Percentiles rank a stretch among this genome's conserved stretches.
phyloP scores from a whole-genome alignment of 2,113 vertebrate species.

The Regulus satrapa region DNA sequence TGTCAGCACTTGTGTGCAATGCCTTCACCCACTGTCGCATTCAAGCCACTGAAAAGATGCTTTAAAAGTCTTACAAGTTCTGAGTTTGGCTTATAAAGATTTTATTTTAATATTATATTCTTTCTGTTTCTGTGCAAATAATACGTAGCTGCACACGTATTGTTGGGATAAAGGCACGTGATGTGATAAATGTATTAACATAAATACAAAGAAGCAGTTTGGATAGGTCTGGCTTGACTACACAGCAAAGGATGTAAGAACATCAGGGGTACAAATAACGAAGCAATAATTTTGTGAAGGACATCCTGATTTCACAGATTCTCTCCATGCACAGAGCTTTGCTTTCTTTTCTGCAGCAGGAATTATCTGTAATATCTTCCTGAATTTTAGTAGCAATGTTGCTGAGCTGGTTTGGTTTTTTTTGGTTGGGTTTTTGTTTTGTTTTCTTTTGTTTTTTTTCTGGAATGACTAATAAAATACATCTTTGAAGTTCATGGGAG shows the following conservation, averaged over 20 bases:
- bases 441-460: background rate
- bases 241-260: background rate
- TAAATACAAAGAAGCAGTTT: background rate
- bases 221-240: background rate
- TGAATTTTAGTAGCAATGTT: background rate
- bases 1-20: background rate
- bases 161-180: background rate
- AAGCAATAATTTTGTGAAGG: background rate
- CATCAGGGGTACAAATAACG: background rate
- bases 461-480: slow-evolving; percentile 49
- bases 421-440: too few species aligned
- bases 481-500: slow-evolving; percentile 45
- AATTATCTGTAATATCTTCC: background rate
- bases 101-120: background rate
- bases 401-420: background rate
- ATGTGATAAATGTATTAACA: background rate
- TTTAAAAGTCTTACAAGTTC: background rate
- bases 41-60: background rate
- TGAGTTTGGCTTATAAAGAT: background rate
- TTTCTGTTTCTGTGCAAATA: background rate
- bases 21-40: background rate
- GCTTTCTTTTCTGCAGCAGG: background rate
- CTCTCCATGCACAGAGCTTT: background rate
- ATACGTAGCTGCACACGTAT: accelerated
- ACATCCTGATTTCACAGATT: background rate